These are phyloP conservation scores for Pollenia amentaria DNA, from an alignment of 2,888 invertebrate genomes.

Conservation along the genomic window DNA sequence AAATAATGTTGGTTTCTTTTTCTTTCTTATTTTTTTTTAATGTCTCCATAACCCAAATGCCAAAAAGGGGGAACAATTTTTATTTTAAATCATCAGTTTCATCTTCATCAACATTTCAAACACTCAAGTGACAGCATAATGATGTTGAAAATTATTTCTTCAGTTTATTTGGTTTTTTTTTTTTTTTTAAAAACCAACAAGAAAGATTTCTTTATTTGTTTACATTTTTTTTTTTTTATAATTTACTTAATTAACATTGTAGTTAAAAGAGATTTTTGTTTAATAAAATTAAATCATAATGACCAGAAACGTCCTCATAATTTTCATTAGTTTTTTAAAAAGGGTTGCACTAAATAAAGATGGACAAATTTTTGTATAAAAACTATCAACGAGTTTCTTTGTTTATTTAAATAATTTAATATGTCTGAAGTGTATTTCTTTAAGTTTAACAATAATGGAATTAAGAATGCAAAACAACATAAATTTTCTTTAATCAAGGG, in stretches of 20 bases:
- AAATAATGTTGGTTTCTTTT: constrained; percentile 52
- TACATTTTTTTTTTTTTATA: neutral
- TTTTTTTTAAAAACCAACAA: neutral
- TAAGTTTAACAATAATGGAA: too few relatives aligned
- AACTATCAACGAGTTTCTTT: too few relatives aligned
- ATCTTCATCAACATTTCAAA: constrained; percentile 44
- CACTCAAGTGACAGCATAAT: constrained; percentile 68
- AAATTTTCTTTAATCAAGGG: too few relatives aligned
- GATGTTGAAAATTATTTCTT: constrained; percentile 27
- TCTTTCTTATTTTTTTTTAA: neutral
- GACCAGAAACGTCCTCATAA: constrained; percentile 42
- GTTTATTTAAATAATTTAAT: too few relatives aligned
- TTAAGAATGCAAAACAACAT: too few relatives aligned
- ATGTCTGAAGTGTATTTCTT: too few relatives aligned
- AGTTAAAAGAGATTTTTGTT: constrained; percentile 25
- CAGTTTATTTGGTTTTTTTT: neutral
- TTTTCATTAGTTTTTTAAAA: constrained; percentile 39
- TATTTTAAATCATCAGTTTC: constrained; percentile 48
- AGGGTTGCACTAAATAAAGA: neutral
- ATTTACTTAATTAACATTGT: constrained; percentile 13
- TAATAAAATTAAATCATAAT: constrained; percentile 50
- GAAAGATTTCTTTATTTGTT: constrained; percentile 32
- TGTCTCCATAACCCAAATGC: constrained; percentile 6
- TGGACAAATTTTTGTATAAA: too few relatives aligned
- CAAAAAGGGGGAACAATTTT: constrained; percentile 26